Conservation (phyloP, 2,888 invertebrate genomes). For the Lithosia quadra region DNA sequence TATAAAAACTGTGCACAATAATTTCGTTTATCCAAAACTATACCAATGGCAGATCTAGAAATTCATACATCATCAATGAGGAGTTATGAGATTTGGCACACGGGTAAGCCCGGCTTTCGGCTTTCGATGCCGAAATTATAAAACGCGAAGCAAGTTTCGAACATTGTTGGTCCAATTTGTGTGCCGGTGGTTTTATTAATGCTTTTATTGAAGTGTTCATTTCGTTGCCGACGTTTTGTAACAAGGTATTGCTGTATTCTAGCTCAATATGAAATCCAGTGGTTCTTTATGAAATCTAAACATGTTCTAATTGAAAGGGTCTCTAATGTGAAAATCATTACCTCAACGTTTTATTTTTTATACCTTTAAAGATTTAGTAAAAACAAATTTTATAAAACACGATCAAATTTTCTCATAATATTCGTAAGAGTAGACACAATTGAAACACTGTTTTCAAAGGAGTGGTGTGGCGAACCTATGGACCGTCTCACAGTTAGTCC, state of each 20-base stretch:
- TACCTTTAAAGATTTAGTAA: too few species aligned
- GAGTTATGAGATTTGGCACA: slow-evolving; percentile 74
- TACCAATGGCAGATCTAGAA: slow-evolving; percentile 49
- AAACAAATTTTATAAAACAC: too few species aligned
- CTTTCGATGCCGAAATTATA: slow-evolving; percentile 70
- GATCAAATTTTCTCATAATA: too few species aligned
- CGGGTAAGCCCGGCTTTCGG: slow-evolving; percentile 37
- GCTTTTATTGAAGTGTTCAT: slow-evolving; percentile 64
- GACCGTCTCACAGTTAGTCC: too few species aligned
- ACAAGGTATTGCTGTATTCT: slow-evolving; percentile 46
- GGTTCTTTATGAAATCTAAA: not conserved
- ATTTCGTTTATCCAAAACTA: slow-evolving; percentile 17
- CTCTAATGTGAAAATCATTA: too few species aligned
- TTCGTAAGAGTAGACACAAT: too few species aligned
- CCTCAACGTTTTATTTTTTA: too few species aligned
- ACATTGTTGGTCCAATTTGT: slow-evolving; percentile 69
- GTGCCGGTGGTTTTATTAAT: slow-evolving; percentile 63
- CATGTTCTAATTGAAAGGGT: not conserved
- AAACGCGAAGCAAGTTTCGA: slow-evolving; percentile 65
- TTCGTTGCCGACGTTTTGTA: slow-evolving; percentile 50
- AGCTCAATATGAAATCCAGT: not conserved
- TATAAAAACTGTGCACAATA: slow-evolving; percentile 6
- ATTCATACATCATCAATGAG: slow-evolving; percentile 56
- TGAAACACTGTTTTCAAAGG: too few species aligned
- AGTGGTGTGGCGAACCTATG: too few species aligned